A percentile compares a stretch with the other conserved stretches of the same genome.
Conservation (phyloP, 2,888 invertebrate genomes). For the Digitonthophagus gazella region DNA sequence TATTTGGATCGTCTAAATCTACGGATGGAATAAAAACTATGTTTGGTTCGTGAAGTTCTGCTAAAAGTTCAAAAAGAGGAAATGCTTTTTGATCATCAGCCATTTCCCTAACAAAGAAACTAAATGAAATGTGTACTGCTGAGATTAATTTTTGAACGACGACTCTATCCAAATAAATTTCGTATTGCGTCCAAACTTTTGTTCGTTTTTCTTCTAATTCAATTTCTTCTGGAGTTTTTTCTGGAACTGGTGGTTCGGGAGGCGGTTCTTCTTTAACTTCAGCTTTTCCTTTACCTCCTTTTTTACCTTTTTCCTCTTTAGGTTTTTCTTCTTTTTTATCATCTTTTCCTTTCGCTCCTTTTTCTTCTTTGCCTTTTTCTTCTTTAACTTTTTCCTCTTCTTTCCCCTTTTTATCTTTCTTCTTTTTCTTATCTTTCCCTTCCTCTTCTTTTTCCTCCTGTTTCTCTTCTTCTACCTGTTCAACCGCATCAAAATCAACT, state of each 20-base stretch:
- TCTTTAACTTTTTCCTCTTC: slow-evolving; percentile 28
- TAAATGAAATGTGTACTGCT: slow-evolving; percentile 39
- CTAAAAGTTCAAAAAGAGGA: slow-evolving; percentile 74
- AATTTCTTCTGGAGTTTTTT: slow-evolving; percentile 36
- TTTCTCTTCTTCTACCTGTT: not conserved
- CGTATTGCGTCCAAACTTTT: slow-evolving; percentile 66
- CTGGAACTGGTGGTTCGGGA: slow-evolving; percentile 29
- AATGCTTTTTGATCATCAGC: slow-evolving; percentile 56
- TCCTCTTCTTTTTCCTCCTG: slow-evolving; percentile 36
- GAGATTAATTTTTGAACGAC: slow-evolving; percentile 58
- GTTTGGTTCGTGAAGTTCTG: slow-evolving; percentile 71
- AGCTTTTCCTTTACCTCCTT: slow-evolving; percentile 31
- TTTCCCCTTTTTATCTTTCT: slow-evolving; percentile 30
- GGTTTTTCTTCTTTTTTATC: slow-evolving; percentile 42
- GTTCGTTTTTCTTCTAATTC: slow-evolving; percentile 52
- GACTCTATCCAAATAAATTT: slow-evolving; percentile 63
- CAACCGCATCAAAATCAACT: not conserved
- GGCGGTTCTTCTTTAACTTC: slow-evolving; percentile 28
- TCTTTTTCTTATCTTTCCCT: not conserved
- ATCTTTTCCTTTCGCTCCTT: slow-evolving; percentile 23
- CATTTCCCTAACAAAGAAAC: slow-evolving; percentile 62
- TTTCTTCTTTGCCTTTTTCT: slow-evolving; percentile 36
- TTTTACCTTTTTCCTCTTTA: slow-evolving; percentile 40
- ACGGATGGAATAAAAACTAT: slow-evolving; percentile 74
- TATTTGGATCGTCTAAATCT: slow-evolving; percentile 62